Evolutionary conservation across 2,888 invertebrate genomes (phyloP), one percentile per base, ranked within the genome.

Genomic region (Watsonalla cultraria): DNA sequence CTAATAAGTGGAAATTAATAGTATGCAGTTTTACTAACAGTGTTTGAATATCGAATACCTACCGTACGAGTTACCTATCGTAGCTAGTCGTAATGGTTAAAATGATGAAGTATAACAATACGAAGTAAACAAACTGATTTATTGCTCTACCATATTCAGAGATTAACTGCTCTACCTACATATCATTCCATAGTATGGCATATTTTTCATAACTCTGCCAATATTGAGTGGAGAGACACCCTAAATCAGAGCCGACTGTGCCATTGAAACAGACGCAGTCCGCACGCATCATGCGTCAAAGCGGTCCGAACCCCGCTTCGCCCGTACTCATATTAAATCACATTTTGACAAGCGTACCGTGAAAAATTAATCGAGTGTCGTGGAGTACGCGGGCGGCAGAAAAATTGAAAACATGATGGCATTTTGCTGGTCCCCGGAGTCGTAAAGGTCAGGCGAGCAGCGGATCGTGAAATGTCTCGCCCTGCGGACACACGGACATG

Each of bases 281-380:
- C 62, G 71, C 81, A 82, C 77, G 80, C 83, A 80, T 80, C 80
- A 72, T 75, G 82, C 83, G 84, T 88, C 88, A 89, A 88, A 90
- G 89, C 82, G 68, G 64, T 73, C 68, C 68, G 70, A 74, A 77
- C 85, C 85, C 84, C 79, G 76, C 68, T 70, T 78, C 75, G 78
- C 42, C 11, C 42, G 11, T 11, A 42, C 42, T 11, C 42, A 11
- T 85, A 87, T 88, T 85, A 87, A 90, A 90, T 90, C 90, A 88
- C 84, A 86, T 90, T 88, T 89, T 90, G 89, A 90, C 90, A 90
- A 86, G 88, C 87, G 89, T 86, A 86, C 89, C 90, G 85, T 90
- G 90, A 86, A 89, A 85, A 90, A 90, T 89, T 90, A 89, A 90
- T 90, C 90, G 87, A 88, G 85, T 89, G 83, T 81, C 88, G 86